These are phyloP conservation scores for Allolobophora icterica DNA, from an alignment of 2,888 invertebrate genomes.

Conservation along the genomic window DNA sequence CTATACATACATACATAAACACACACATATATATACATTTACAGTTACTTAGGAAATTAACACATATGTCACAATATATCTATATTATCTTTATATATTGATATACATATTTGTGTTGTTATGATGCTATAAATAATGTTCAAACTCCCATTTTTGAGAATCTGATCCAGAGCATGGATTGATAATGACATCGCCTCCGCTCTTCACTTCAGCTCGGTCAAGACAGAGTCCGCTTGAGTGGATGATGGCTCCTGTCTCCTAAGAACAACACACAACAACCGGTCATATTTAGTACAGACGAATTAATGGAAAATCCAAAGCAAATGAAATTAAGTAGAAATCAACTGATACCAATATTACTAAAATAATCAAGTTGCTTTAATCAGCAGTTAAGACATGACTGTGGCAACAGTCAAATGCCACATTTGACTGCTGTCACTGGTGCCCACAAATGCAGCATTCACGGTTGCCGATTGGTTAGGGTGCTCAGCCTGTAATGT, in stretches of 20 bases:
- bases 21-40: too few species aligned
- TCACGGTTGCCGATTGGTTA: too few species aligned
- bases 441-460: too few species aligned
- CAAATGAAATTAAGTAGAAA: not conserved
- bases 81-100: too few species aligned
- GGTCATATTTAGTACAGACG: not conserved
- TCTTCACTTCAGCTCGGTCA: constrained; percentile 58
- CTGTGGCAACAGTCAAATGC: too few species aligned
- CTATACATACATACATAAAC: too few species aligned
- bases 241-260: not conserved
- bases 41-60: too few species aligned
- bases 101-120: not conserved
- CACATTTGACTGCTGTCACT: too few species aligned
- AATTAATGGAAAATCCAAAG: not conserved
- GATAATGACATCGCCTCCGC: constrained; percentile 51
- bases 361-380: too few species aligned
- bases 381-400: too few species aligned
- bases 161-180: constrained; percentile 55
- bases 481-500: too few species aligned
- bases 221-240: constrained; percentile 62
- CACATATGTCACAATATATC: too few species aligned
- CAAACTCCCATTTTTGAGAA: constrained; percentile 62
- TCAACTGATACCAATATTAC: not conserved
- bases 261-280: not conserved
- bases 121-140: constrained; percentile 43